A percentile compares a stretch with the other conserved stretches of the same genome.
Evolutionary conservation across 2,888 invertebrate genomes (phyloP).

Genomic region (Periphyllus acericola): DNA sequence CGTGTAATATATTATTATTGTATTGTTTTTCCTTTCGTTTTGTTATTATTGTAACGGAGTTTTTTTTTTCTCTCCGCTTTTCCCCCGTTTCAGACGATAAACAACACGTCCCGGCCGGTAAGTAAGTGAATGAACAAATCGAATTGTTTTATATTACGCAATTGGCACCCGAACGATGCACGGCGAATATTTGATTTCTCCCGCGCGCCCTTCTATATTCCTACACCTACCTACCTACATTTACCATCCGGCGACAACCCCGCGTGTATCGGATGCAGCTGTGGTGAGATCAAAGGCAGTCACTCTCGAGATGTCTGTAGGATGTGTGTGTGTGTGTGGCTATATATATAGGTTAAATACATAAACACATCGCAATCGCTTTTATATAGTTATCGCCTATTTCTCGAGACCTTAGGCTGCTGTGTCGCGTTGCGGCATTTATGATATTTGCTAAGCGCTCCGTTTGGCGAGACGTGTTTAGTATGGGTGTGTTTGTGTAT

Average conservation of each 20-base stretch:
- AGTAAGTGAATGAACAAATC: not conserved
- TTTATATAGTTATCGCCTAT: constrained; percentile 6
- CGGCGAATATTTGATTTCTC: constrained; percentile 32
- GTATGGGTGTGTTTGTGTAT: not conserved
- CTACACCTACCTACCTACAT: not conserved
- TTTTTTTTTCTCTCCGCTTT: not conserved
- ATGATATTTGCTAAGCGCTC: constrained; percentile 36
- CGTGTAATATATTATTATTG: not conserved
- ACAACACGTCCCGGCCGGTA: not conserved
- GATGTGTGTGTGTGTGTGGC: not conserved
- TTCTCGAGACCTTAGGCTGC: not conserved
- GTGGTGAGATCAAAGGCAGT: not conserved
- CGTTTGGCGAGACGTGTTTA: constrained; percentile 12
- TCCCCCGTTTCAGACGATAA: not conserved
- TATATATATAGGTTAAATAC: not conserved
- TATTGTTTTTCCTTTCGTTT: not conserved
- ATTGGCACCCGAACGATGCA: not conserved
- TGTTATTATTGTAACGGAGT: not conserved
- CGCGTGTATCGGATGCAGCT: not conserved
- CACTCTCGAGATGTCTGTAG: not conserved
- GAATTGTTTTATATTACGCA: constrained; percentile 22
- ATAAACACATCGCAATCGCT: not conserved
- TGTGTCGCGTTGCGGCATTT: constrained; percentile 8
- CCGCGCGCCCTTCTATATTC: not conserved
- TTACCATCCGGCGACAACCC: not conserved